Base-by-base conservation (phyloP, 2,888 invertebrate genomes). In the Uropetala carovei region DNA sequence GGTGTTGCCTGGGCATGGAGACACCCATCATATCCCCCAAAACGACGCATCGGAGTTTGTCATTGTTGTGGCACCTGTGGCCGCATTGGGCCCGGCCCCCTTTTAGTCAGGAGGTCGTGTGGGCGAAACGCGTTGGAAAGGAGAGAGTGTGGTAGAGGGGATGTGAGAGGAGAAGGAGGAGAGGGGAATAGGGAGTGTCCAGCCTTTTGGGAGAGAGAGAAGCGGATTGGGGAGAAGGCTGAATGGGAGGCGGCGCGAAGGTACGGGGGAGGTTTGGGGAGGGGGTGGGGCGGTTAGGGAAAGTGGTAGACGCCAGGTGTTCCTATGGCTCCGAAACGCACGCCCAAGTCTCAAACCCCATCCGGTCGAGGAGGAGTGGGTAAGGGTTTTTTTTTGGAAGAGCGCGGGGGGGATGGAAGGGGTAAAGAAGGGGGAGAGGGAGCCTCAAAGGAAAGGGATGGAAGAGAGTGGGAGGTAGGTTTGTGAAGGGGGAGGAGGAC, bases 1-100 rank as follows among this genome's bases (percentile, higher is more conserved):
- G 89, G 86, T 30, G 60, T 86, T 60, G 16, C 86, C 86, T 5
- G 16, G 86, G 60, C 59, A 8, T 59, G 75, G 89, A 89, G 89
- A 89, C 89, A 89, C 89, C 89, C 64, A 89, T 89, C 89, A 89
- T 89, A 89, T 89, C 89, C 59, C 22, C 64, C 89, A 64, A 64
- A 64, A 89, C 89, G 89, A 64, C 43, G 89, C 89, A 89, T 64
- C 43, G 89, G 89, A 89, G 89, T 64, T 68, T 89, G 89, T 89
- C 89, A 89, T 56, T n/a, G 64, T 89, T 68, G 68, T n/a, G 60
- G 89, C 89, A 89, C 89, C 89, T 89, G 89, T 43, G 89, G 30
- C 89, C 89, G 30, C 89, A 27, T 43, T 30, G 11, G 85, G 22
- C 16, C 82, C 14, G 8, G 82, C 16, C 16, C 16, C 81, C 81